Conservation (phyloP, 2,797 vertebrate genomes). For the Rachycentron canadum region DNA sequence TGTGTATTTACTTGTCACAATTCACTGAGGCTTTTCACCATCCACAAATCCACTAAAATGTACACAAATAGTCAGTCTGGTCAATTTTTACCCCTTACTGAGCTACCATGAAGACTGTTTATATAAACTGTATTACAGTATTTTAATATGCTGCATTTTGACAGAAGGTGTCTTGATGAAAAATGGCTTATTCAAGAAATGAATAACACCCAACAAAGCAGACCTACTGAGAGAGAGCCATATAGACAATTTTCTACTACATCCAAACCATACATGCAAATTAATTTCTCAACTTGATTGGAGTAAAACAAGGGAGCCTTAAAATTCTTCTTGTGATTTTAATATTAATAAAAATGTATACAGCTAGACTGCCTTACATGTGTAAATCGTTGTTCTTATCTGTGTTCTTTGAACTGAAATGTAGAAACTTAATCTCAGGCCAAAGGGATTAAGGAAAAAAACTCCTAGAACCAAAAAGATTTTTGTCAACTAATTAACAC, state of each 20-base stretch:
- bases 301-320: slow-evolving; percentile 19
- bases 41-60: not conserved
- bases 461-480: slow-evolving; percentile 56
- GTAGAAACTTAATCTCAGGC: slow-evolving; percentile 50
- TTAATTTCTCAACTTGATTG: slow-evolving; percentile 1
- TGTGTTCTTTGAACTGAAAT: slow-evolving; percentile 59
- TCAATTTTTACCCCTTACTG: slow-evolving; percentile 15
- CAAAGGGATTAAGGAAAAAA: slow-evolving; percentile 37
- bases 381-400: slow-evolving; percentile 14
- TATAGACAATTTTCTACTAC: not conserved
- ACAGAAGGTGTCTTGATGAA: not conserved
- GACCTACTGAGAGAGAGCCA: slow-evolving; percentile 4
- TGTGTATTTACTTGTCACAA: slow-evolving; percentile 39
- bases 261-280: slow-evolving; percentile 26
- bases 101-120: not conserved
- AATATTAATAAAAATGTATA: slow-evolving; percentile 3
- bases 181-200: slow-evolving; percentile 27
- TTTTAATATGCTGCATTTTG: not conserved
- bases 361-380: slow-evolving; percentile 7
- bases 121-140: not conserved
- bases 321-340: slow-evolving; percentile 25
- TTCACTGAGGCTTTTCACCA: slow-evolving; percentile 14
- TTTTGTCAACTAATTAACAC: slow-evolving; percentile 78
- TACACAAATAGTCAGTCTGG: slow-evolving; percentile 10
- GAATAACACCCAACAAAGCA: not conserved